Evolutionary conservation across 2,113 vertebrate genomes (phyloP), one percentile per base, ranked within the genome.

Genomic region (Myanophis thanlyinensis): DNA sequence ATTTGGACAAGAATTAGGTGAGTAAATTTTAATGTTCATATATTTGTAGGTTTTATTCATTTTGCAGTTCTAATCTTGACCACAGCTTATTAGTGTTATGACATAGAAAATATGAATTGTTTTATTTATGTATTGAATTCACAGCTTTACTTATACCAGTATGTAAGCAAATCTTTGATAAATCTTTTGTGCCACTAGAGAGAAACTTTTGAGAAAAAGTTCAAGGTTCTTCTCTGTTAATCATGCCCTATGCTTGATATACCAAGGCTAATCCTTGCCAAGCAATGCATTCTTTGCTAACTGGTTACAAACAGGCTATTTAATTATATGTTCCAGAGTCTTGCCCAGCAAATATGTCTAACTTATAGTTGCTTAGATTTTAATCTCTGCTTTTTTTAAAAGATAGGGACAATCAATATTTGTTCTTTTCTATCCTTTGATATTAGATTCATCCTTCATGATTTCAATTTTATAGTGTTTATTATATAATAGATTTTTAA

Each of bases 61-160:
- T 90, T 56, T 93, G 1, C 46, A 91, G 89, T 92, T 94, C 89
- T 90, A 27, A 92, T 93, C 92, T 90, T 93, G 92, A 86, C 1
- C 15, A 18, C 15, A 3, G 0, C 1, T 91, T 92, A 89, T 94
- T 85, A 92, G 90, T 30, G 0, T 20, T 48, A 85, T 23, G 4
- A 25, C 0, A 90, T 54, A n/a, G 7, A 85, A 94, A 91, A 59
- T 54, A 93, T 25, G 9, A 3, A 20, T 2, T 1, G 18, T 3
- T 88, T 13, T 0, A 67, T 15, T 47, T 2, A 35, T 73, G 48
- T 73, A 90, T 49, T 40, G 2, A 93, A 89, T 62, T 52, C 85
- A 91, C 89, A 95, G 85, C 80, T 54, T 93, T 48, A 40, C 94
- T 84, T 10, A 13, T 15, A 80, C n/a, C 67, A 80, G 18, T 40